Evolutionary conservation across 2,888 invertebrate species (phyloP), one percentile per base, ranked within the genome.

Genomic region (Cerceris rybyensis): DNA sequence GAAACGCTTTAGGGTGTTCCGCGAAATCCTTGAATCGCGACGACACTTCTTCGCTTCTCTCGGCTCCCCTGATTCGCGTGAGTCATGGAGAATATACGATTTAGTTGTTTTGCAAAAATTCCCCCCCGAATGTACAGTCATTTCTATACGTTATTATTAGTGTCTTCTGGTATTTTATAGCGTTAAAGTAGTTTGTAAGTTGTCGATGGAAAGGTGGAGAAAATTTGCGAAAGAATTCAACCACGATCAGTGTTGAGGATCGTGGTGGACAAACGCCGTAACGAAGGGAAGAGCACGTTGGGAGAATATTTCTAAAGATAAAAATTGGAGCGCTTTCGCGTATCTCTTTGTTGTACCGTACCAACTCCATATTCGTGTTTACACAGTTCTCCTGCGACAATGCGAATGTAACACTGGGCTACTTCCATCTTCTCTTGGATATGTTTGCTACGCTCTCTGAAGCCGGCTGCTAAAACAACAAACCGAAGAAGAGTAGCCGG

Each of bases 351-450:
- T 69, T 69, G 58, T 52, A 63, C 52, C 28, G 57, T 58, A 57
- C 55, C 50, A 43, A 63, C 71, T 70, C 67, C 54, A 67, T 60
- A 49, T 59, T 50, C 58, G 43, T 84, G 81, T 84, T 85, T 84
- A 81, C 75, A 81, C 71, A 80, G 79, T 80, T 79, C 79, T 83
- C 80, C 59, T 79, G 74, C 68, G 83, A 85, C 85, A 85, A 85
- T 85, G 85, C 75, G 81, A 84, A 83, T 81, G 85, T 81, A 83
- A 83, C 77, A 67, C 74, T 78, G 79, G 77, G 78, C 84, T 84
- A 77, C 85, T 83, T 83, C 78, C 83, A 83, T 85, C 83, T 83
- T 81, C 85, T 85, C 78, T 85, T 79, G 81, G 83, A 84, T 84
- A 84, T 83, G 85, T 85, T 85, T 84, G 81, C 85, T 72, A 73